Evolutionary conservation across 92 coral and sea anemone genomes (phyloP), one percentile per base, ranked within the genome.

Genomic region (Palythoa caribaeorum): DNA sequence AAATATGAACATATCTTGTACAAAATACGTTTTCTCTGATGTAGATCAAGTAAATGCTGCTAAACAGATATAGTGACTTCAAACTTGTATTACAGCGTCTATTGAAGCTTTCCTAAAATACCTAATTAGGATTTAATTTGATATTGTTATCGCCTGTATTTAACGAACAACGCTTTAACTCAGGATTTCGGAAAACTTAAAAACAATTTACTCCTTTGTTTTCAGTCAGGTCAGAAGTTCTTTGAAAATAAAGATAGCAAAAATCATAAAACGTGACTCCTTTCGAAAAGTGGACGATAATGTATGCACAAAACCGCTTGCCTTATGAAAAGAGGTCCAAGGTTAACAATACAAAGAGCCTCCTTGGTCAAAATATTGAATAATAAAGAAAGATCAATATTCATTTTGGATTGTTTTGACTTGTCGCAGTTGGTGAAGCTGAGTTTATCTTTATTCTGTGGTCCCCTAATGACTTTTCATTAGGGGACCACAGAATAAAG

Each of bases 341-440:
- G 37, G n/a, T n/a, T 63, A 35, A 21, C 70, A 11, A 63, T 17
- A 7, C 70, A 16, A 63, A 17, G 68, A 9, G 20, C 20, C 70
- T 63, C 70, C 20, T 63, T 63, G 70, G 19, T 63, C 21, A 8
- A 63, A 17, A 9, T 17, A n/a, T 16, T 63, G 28, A n/a, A 63
- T 63, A 63, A 21, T 7, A 17, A 63, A 63, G 20, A 1, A 63
- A 63, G 9, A 6, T 17, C 6, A 60, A 17, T n/a, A 63, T 63
- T 63, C 70, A 63, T 63, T 63, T 62, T 63, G 28, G 70, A 17
- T 63, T 63, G 70, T 63, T 63, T 63, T 63, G 70, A 63, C 36
- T 17, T 63, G 28, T 63, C 9, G 8, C 70, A 44, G 50, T 44
- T 44, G 50, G 50, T 8, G 50, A 44, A 44, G 50, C 2, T 0